Evolutionary conservation across 1,140 invertebrate genomes (phyloP).

Genomic region (Drosophila pandora): DNA sequence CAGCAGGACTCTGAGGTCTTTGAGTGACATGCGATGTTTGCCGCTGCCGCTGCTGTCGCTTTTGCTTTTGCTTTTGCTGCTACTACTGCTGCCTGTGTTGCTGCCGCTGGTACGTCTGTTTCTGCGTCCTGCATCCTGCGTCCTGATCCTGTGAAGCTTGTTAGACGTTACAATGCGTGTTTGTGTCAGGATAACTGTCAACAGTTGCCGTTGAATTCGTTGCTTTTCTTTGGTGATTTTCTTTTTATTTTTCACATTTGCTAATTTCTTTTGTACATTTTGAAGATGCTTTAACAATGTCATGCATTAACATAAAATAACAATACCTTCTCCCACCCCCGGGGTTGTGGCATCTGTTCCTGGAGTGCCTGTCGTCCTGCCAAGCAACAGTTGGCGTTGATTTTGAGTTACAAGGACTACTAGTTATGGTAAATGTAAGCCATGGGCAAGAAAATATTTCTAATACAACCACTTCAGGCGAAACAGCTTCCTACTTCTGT

Average conservation of each 20-base stretch:
- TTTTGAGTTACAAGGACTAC: neutral
- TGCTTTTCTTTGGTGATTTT: slow-evolving; percentile 6
- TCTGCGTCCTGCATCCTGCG: neutral
- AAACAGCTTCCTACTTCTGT: slow-evolving; percentile 51
- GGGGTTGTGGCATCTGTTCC: slow-evolving; percentile 36
- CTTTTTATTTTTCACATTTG: slow-evolving; percentile 49
- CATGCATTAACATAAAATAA: slow-evolving; percentile 72
- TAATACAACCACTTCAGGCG: neutral
- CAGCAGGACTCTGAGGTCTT: slow-evolving; percentile 50
- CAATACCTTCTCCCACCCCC: slow-evolving; percentile 39
- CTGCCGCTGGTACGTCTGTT: slow-evolving; percentile 7
- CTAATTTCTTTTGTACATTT: slow-evolving; percentile 80
- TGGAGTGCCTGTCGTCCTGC: slow-evolving; percentile 15
- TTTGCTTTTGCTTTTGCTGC: slow-evolving; percentile 19
- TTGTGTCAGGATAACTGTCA: slow-evolving; percentile 81
- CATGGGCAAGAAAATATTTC: neutral
- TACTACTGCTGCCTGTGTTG: slow-evolving; percentile 2
- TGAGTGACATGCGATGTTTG: slow-evolving; percentile 67
- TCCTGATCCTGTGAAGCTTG: slow-evolving; percentile 62
- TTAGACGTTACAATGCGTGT: slow-evolving; percentile 82
- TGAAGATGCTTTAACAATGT: slow-evolving; percentile 47
- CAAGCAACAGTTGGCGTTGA: slow-evolving; percentile 64
- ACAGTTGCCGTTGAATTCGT: slow-evolving; percentile 62
- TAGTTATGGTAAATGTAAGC: neutral
- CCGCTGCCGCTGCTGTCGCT: slow-evolving; percentile 23